Evolutionary conservation across 2,888 invertebrate species (phyloP), one percentile per base, ranked within the genome.

Genomic region (Microctonus hyperodae): DNA sequence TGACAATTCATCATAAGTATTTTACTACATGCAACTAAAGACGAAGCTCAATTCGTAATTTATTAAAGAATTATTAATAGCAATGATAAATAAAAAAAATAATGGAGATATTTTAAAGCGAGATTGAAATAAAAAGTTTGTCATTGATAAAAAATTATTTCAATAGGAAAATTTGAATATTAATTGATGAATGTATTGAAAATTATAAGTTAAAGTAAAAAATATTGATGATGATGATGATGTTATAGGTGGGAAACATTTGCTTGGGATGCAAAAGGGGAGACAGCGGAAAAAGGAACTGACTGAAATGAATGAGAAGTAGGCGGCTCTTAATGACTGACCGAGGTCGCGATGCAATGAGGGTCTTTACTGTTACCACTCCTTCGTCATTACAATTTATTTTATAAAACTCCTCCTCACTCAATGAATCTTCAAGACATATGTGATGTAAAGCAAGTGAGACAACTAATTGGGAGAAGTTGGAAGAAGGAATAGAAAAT

Each of bases 341-440:
- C 75, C 78, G 79, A 80, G 80, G 79, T 74, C 76, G 74, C 76
- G 74, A 75, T 77, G 81, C 79, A 81, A 81, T 81, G 78, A 80
- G 74, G 75, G 75, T 75, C 44, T 58, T 40, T 23, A 56, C 40
- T 63, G 63, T 53, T 62, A 53, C 62, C 62, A 22, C 23, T n/a
- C 51, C 37, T 16, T 51, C 33, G 23, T 35, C n/a, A 22, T 20
- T 53, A 62, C n/a, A 16, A 35, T 53, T 53, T 62, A 62, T 62
- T 25, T 62, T 53, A 35, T 35, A 23, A 53, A 37, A 51, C 10
- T 22, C n/a, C 16, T 16, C 10, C 9, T 31, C 23, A 16, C 20
- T 56, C 16, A n/a, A 16, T 35, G 16, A 20, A 22, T 35, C 33
- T 56, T 20, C 28, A 11, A 2, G 20, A 44, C 51, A 51, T 51